phyloP scores from a whole-genome alignment of 2,797 vertebrate genomes.

The Emydoidea blandingii region DNA sequence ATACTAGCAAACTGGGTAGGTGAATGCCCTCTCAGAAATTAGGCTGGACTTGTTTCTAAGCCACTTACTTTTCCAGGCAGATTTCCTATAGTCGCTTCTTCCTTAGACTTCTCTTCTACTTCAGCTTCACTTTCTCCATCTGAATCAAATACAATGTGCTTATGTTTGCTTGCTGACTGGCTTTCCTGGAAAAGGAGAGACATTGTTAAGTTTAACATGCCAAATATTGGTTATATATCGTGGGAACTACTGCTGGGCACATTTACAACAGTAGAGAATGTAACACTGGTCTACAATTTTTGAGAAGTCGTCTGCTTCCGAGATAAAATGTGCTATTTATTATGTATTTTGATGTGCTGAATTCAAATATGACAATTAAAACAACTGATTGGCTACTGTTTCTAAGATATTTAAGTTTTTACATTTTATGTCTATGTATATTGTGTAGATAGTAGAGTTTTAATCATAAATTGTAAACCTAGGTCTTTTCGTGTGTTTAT shows the following conservation, averaged over 20 bases:
- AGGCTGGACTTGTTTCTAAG: neutral
- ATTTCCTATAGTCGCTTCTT: slow-evolving; percentile 57
- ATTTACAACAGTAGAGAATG: neutral
- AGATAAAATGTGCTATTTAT: too few relatives aligned
- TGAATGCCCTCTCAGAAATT: neutral
- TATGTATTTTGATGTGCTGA: too few relatives aligned
- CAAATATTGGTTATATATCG: neutral
- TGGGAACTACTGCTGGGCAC: neutral
- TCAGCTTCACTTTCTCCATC: slow-evolving; percentile 82
- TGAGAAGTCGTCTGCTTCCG: too few relatives aligned
- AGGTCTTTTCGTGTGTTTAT: too few relatives aligned
- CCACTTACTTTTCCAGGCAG: slow-evolving; percentile 62
- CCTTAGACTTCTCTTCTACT: neutral
- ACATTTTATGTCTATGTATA: too few relatives aligned
- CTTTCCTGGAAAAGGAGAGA: slow-evolving; percentile 80
- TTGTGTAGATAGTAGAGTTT: too few relatives aligned
- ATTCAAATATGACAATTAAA: too few relatives aligned
- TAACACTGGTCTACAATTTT: too few relatives aligned
- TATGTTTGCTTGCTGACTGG: slow-evolving; percentile 78
- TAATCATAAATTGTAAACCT: too few relatives aligned
- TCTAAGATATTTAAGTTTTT: too few relatives aligned
- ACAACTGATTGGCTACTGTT: too few relatives aligned
- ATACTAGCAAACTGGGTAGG: neutral
- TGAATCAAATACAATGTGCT: slow-evolving; percentile 90
- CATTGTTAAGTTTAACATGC: neutral